Conservation (phyloP, 1,140 invertebrate genomes). For the Drosophila pectinifera region DNA sequence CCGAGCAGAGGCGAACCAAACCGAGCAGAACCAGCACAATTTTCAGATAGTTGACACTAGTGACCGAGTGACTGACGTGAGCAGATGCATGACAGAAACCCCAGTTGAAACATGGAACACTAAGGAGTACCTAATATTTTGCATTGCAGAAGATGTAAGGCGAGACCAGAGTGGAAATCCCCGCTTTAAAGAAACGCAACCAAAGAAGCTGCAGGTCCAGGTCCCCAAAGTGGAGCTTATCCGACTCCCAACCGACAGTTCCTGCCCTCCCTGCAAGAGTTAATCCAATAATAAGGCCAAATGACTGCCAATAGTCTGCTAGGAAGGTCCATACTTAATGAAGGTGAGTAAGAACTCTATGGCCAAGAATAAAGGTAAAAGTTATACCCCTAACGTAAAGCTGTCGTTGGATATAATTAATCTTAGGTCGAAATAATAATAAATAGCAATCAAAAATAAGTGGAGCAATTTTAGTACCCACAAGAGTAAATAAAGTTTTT, state of each 20-base stretch:
- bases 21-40: constrained; percentile 20
- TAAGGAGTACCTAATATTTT: neutral
- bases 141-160: constrained; percentile 70
- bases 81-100: constrained; percentile 7
- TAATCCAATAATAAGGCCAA: constrained; percentile 41
- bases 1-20: constrained; percentile 15
- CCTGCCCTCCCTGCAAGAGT: constrained; percentile 10
- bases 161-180: neutral
- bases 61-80: constrained; percentile 17
- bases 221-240: neutral
- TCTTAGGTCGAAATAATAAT: neutral
- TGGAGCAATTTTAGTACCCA: no score
- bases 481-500: no score
- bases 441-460: neutral
- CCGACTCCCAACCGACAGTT: neutral
- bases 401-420: neutral
- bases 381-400: no score
- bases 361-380: neutral
- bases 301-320: constrained; percentile 78
- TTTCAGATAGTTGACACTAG: constrained; percentile 41
- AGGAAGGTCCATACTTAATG: constrained; percentile 70
- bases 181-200: constrained; percentile 48
- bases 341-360: constrained; percentile 50
- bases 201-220: constrained; percentile 56
- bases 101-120: constrained; percentile 1